A percentile compares a stretch with the other conserved stretches of the same genome.
Conservation (phyloP, 2,797 vertebrate genomes). For the Alfaro cultratus region DNA sequence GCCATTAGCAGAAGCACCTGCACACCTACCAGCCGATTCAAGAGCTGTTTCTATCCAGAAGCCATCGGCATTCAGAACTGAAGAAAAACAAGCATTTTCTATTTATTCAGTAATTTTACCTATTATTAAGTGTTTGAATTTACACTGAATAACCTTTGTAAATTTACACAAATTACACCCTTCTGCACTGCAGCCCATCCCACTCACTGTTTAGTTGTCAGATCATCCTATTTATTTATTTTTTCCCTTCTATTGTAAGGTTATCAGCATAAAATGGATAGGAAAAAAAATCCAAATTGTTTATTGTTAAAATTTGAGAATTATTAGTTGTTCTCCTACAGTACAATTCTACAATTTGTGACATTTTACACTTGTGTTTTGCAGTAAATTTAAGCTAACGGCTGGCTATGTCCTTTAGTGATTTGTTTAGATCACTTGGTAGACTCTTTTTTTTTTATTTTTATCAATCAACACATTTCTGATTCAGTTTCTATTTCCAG, state of each 20-base stretch:
- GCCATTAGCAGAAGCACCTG: not conserved
- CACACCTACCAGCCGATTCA: not conserved
- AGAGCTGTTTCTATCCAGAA: not conserved
- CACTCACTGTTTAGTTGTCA: not conserved
- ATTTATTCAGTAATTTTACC: not conserved
- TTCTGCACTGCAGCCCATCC: not conserved
- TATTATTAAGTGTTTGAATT: not conserved
- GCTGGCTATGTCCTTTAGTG: not conserved
- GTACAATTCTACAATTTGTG: not conserved
- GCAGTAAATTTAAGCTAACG: not conserved
- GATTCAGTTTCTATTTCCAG: not conserved
- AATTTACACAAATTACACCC: not conserved
- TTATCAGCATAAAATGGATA: not conserved
- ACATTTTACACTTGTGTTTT: not conserved
- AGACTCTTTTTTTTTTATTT: not conserved
- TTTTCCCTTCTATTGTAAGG: not conserved
- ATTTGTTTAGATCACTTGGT: not conserved
- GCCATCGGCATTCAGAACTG: not conserved
- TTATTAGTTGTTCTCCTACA: not conserved
- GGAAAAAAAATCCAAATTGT: not conserved
- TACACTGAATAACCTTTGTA: not conserved
- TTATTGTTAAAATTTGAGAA: not conserved
- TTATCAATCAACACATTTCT: not conserved
- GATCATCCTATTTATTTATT: not conserved
- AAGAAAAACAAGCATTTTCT: not conserved